Percentiles rank a stretch among this genome's conserved stretches.
These are phyloP conservation scores for Pocillopora verrucosa DNA, from an alignment of 64 coral and sea anemone genomes.

Conservation along the genomic window DNA sequence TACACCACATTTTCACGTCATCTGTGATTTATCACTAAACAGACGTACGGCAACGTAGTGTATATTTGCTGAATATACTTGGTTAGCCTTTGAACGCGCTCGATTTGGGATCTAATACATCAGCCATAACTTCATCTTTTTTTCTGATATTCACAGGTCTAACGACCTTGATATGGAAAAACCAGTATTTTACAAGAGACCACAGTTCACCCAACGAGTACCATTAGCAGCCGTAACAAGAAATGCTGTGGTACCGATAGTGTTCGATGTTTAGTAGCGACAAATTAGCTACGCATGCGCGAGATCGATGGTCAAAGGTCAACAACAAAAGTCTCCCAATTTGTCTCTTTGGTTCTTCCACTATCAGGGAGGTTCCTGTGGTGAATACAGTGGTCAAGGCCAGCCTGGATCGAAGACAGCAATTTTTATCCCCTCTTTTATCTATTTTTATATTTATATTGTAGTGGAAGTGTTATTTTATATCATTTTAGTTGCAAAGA, in stretches of 20 bases:
- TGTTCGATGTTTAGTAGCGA: slow-evolving; percentile 6
- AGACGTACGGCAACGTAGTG: too few species aligned
- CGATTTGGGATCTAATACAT: too few species aligned
- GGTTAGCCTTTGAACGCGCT: too few species aligned
- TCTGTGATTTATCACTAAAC: too few species aligned
- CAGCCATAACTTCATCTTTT: neutral
- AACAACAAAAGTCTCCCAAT: too few species aligned
- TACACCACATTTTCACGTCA: too few species aligned
- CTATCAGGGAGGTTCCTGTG: too few species aligned
- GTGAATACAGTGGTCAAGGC: too few species aligned
- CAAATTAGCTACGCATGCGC: neutral
- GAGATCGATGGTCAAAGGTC: neutral
- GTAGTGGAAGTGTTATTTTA: too few species aligned
- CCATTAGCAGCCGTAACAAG: slow-evolving; percentile 12
- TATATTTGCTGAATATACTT: too few species aligned
- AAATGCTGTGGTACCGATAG: neutral
- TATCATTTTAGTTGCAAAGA: too few species aligned
- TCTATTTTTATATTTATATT: neutral
- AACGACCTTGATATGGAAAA: neutral
- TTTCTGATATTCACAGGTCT: neutral
- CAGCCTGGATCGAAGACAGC: neutral
- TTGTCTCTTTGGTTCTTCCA: too few species aligned
- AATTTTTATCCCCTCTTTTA: neutral
- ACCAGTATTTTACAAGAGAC: neutral
- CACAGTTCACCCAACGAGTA: neutral